Evolutionary conservation across 2,888 invertebrate genomes (phyloP), one percentile per base, ranked within the genome.

Genomic region (Cephus sareptanus): DNA sequence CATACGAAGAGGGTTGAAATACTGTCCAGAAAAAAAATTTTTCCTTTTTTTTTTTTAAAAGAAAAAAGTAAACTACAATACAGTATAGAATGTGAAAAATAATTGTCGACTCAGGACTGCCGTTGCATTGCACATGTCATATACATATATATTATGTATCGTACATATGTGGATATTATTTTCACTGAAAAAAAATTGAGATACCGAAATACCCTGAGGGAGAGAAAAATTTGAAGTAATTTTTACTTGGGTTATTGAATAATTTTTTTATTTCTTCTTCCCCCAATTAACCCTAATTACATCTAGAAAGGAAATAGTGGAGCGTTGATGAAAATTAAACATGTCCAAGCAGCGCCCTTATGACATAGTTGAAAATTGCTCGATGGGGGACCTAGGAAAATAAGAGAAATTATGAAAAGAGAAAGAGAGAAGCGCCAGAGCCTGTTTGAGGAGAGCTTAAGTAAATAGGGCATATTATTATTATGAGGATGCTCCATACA

Each of bases 401-500:
- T 56, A 56, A 56, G 56, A 23, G 56, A 23, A 56, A 23, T 56
- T 56, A 56, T 56, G 56, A 56, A 56, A 23, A 23, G 56, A 23
- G 56, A 56, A 56, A 23, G 56, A 56, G 56, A 56, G 9, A 56
- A 56, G 56, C 56, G 23, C 23, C 23, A 9, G 56, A 56, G 56
- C 1, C 23, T 76, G 37, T 76, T 78, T 76, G 35, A 73, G 69
- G 30, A 77, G 34, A 75, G 75, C 77, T 77, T 76, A 74, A 37
- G 30, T 37, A 34, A 56, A 73, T 31, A 69, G 37, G 71, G 23
- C 69, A 56, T 56, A 70, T 74, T 78, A 78, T 56, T 56, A 56
- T 78, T 78, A 76, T 35, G 69, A 74, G 68, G 76, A 76, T 31
- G 30, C 75, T 78, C 71, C 56, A 79, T 75, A n/a, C 1, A 3